phyloP scores from a whole-genome alignment of 1,140 invertebrate genomes.

The Drosophila parabipectinata region DNA sequence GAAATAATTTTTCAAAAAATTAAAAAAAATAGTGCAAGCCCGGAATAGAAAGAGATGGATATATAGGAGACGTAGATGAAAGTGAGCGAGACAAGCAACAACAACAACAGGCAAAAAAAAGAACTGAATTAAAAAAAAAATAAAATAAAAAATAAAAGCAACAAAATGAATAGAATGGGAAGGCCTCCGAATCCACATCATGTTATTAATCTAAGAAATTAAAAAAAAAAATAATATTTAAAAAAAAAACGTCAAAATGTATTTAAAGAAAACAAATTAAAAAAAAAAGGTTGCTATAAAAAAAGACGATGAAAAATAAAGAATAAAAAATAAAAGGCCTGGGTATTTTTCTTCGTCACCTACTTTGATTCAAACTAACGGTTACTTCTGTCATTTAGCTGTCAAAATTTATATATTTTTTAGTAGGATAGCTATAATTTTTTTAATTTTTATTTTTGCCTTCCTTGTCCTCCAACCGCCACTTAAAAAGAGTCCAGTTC shows the following conservation, averaged over 20 bases:
- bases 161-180: conserved; percentile 2
- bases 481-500: no score
- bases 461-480: no score
- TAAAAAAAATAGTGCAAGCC: not conserved
- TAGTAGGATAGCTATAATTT: no score
- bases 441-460: no score
- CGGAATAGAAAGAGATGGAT: conserved; percentile 20
- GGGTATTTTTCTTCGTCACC: no score
- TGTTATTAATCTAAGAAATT: conserved; percentile 50
- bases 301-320: conserved; percentile 32
- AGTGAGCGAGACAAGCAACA: conserved; percentile 12
- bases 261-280: conserved; percentile 12
- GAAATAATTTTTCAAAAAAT: not conserved
- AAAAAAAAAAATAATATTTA: conserved; percentile 13
- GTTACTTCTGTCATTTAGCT: no score
- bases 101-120: conserved; percentile 8
- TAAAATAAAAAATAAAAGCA: conserved; percentile 9
- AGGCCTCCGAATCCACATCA: conserved; percentile 24
- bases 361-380: no score
- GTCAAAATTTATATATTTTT: no score
- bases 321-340: conserved; percentile 3
- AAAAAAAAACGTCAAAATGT: conserved; percentile 19
- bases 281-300: conserved; percentile 9
- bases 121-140: conserved; percentile 29
- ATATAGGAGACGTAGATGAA: not conserved